Base-by-base conservation (phyloP, 92 coral and sea anemone species). In the Phenganax stokvisi region DNA sequence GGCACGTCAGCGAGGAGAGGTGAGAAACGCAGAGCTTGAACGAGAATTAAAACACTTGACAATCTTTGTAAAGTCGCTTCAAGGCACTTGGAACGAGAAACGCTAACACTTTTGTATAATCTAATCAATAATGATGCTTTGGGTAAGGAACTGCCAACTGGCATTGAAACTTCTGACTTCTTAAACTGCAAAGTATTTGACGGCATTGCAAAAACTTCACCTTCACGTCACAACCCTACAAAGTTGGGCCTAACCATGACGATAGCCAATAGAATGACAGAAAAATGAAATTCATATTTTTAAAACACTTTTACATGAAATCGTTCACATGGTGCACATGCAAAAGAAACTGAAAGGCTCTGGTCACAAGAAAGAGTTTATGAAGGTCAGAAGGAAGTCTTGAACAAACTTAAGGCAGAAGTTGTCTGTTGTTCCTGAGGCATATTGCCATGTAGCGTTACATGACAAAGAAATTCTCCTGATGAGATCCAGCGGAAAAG, bases 71-170 rank as follows among this genome's bases (percentile, higher is more conserved):
- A 54, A n/a, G 61, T 51, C 63, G 17, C 62, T 10, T 15, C 56
- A 54, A 54, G 56, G 57, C 63, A 25, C 79, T 10, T 37, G 27
- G 64, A 74, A 31, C 79, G 79, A 25, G 79, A 55, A 17, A 7
- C 64, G 55, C 56, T 54, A n/a, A 28, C 29, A 57, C 1, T 4
- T n/a, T 54, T 74, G 58, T 74, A 74, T 51, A 64, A 71, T 71
- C 76, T 7, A 9, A 9, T 71, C 10, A 71, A 71, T 54, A 12
- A 71, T 54, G 51, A 37, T 44, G 76, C 56, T 6, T 20, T 30
- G 17, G 51, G 51, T 56, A 71, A 54, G n/a, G 76, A 71, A 31
- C 17, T 56, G 64, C 79, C 79, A 8, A 6, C 79, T 54, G 79
- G 79, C 27, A 20, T 54, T 12, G 79, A 54, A 13, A 74, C 11